Percentiles rank a stretch among this genome's conserved stretches.
phyloP scores from a whole-genome alignment of 2,888 invertebrate species.

The Drosophila merina region DNA sequence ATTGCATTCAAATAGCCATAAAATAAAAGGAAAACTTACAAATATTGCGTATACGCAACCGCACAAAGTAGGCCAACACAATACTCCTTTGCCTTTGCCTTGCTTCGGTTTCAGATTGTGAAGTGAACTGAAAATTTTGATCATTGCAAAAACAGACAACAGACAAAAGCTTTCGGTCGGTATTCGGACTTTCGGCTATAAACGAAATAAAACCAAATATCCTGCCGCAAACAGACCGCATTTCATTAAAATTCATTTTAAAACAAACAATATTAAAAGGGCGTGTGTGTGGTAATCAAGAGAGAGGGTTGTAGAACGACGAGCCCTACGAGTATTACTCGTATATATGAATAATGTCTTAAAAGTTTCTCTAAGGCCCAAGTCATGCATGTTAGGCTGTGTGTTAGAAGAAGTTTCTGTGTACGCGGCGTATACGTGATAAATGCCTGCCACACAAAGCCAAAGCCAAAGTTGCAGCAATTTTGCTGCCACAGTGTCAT shows the following conservation, averaged over 20 bases:
- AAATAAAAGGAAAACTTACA: conserved; percentile 22
- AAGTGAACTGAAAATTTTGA: conserved; percentile 42
- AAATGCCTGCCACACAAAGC: conserved; percentile 40
- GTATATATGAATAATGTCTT: conserved; percentile 40
- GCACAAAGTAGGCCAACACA: conserved; percentile 35
- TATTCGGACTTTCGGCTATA: conserved; percentile 13
- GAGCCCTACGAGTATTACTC: conserved; percentile 8
- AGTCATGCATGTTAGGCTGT: conserved; percentile 11
- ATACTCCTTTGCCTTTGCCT: conserved; percentile 19
- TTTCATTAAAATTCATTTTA: conserved; percentile 37
- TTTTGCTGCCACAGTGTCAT: conserved; percentile 53
- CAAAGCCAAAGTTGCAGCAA: conserved; percentile 46
- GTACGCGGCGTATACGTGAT: conserved; percentile 47
- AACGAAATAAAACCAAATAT: conserved; percentile 32
- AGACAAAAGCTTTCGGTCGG: conserved; percentile 4
- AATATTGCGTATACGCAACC: conserved; percentile 51
- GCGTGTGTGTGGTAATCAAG: not conserved
- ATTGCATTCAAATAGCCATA: conserved; percentile 27
- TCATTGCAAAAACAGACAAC: conserved; percentile 34
- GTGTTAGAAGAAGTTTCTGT: conserved; percentile 12
- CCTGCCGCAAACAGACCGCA: conserved; percentile 28
- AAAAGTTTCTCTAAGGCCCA: conserved; percentile 30
- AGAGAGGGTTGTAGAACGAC: not conserved
- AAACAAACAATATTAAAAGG: conserved; percentile 21
- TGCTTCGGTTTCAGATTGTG: conserved; percentile 34